Conservation (phyloP, 2,888 invertebrate species). For the Julus scandinavius region DNA sequence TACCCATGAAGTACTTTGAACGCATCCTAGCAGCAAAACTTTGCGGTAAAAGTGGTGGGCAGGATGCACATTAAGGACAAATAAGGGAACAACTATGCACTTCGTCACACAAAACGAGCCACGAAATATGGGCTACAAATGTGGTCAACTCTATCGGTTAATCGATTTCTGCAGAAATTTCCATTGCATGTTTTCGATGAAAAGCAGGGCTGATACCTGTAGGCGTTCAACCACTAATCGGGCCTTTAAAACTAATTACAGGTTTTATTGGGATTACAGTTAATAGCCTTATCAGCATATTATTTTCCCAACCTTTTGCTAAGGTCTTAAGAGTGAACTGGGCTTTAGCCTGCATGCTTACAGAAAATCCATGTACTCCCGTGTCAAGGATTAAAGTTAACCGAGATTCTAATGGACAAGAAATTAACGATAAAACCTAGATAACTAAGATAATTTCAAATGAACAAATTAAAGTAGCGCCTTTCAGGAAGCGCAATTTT, state of each 20-base stretch:
- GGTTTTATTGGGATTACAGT: slow-evolving; percentile 31
- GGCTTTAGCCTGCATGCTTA: background rate
- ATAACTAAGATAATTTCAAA: background rate
- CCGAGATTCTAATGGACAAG: background rate
- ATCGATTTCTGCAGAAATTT: slow-evolving; percentile 26
- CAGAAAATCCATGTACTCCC: background rate
- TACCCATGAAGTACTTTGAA: background rate
- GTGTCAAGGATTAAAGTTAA: background rate
- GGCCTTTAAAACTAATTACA: background rate
- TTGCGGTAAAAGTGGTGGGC: slow-evolving; percentile 3
- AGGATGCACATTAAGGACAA: background rate
- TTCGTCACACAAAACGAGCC: background rate
- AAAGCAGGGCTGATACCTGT: background rate
- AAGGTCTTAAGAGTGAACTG: background rate
- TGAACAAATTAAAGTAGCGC: background rate
- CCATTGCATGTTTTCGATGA: background rate
- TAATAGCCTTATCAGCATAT: background rate
- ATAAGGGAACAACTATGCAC: background rate
- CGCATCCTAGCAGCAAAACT: background rate
- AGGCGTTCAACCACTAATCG: slow-evolving; percentile 35
- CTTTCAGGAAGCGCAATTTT: slow-evolving; percentile 16
- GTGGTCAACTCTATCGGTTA: slow-evolving; percentile 22
- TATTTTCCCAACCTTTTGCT: background rate
- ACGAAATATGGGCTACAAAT: background rate
- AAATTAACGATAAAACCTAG: slow-evolving; percentile 7